A percentile compares a stretch with the other conserved stretches of the same genome.
Conservation (phyloP, 2,113 vertebrate species). For the Lophura nycthemera region DNA sequence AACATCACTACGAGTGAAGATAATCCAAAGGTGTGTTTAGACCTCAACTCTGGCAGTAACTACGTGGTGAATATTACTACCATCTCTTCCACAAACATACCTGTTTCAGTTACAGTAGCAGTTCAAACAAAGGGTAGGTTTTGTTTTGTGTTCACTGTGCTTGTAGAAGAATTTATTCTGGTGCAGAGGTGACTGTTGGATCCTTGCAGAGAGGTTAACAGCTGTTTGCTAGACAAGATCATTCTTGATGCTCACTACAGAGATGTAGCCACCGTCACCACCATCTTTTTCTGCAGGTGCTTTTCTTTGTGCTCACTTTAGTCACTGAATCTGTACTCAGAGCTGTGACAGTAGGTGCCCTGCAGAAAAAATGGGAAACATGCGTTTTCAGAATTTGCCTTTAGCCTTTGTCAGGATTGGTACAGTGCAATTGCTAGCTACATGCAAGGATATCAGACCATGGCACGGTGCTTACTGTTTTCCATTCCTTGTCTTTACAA, state of each 20-base stretch:
- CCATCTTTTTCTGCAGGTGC: not conserved
- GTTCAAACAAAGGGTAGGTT: conserved; percentile 63
- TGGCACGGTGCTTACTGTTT: not conserved
- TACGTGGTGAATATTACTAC: conserved; percentile 86
- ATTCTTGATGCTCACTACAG: not conserved
- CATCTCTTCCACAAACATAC: conserved; percentile 56
- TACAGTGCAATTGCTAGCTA: not conserved
- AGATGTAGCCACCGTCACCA: not conserved
- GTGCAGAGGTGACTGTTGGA: not conserved
- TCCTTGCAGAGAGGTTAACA: not conserved
- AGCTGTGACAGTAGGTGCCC: not conserved
- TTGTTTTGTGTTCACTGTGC: not conserved
- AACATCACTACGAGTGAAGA: conserved; percentile 79
- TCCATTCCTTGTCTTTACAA: not conserved
- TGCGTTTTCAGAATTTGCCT: not conserved
- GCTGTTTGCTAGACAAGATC: not conserved
- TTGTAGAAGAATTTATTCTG: not conserved
- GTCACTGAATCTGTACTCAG: not conserved
- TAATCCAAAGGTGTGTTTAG: conserved; percentile 84
- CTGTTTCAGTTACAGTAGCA: conserved; percentile 34
- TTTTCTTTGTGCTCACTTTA: not conserved
- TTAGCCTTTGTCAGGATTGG: not conserved
- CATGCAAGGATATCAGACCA: not conserved
- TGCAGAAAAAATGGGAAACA: not conserved
- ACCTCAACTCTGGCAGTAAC: conserved; percentile 85